Conservation (phyloP, 2,797 vertebrate species). For the Perdix hodgsoniae region DNA sequence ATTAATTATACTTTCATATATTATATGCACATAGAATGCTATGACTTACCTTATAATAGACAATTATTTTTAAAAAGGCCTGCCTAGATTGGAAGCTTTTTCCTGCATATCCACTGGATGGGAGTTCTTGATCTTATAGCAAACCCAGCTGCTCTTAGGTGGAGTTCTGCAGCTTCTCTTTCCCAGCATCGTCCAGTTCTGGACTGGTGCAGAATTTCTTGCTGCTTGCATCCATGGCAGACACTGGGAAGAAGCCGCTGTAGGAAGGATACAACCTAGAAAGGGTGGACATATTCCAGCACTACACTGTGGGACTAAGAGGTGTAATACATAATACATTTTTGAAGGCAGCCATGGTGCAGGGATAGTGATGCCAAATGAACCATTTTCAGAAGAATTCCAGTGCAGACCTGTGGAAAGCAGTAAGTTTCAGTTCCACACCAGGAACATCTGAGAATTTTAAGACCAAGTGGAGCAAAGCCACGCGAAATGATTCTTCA, state of each 20-base stretch:
- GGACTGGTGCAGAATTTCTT: not conserved
- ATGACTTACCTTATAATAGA: not conserved
- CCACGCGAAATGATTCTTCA: not conserved
- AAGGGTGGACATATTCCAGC: not conserved
- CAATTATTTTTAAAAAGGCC: not conserved
- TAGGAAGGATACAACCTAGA: not conserved
- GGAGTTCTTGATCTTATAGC: conserved; percentile 20
- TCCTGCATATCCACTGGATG: conserved; percentile 55
- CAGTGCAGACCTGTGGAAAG: not conserved
- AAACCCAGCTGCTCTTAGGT: not conserved
- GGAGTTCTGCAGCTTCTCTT: not conserved
- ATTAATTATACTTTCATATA: not conserved
- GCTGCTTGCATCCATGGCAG: fast-evolving
- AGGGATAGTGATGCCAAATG: not conserved
- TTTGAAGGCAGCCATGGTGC: not conserved
- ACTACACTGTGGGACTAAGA: not conserved
- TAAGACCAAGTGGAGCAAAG: conserved; percentile 5
- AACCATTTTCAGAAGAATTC: not conserved
- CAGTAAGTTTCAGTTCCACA: not conserved
- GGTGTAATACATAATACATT: not conserved
- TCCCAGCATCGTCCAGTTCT: fast-evolving
- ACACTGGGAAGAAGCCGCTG: not conserved
- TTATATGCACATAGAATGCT: not conserved
- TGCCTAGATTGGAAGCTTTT: not conserved
- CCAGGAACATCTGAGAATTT: not conserved